These are phyloP conservation scores for Volucella zonaria DNA, from an alignment of 2,888 invertebrate genomes.

Conservation along the genomic window DNA sequence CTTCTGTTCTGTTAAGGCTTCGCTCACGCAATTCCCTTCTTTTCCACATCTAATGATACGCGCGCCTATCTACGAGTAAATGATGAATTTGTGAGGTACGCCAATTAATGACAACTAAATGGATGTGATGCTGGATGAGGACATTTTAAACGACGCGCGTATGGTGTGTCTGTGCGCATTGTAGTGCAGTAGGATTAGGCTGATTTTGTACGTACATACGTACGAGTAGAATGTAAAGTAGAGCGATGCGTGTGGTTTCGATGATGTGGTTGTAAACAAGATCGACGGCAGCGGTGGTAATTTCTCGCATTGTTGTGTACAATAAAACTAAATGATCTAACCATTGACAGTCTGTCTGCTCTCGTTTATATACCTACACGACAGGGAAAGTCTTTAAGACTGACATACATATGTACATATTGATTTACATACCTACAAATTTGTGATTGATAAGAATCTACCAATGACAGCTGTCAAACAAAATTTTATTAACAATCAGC, in stretches of 20 bases:
- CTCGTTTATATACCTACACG: no score
- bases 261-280: slow-evolving; percentile 43
- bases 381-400: background rate
- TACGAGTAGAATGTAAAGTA: slow-evolving; percentile 26
- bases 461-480: no score
- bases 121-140: slow-evolving; percentile 37
- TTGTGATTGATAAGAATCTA: no score
- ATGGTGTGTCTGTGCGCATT: slow-evolving; percentile 36
- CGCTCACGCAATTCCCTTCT: background rate
- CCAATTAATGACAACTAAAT: slow-evolving; percentile 53
- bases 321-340: background rate
- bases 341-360: no score
- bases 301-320: background rate
- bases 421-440: no score
- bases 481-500: no score
- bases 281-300: background rate
- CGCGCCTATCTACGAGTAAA: background rate
- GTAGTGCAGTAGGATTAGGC: slow-evolving; percentile 25
- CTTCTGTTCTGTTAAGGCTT: slow-evolving; percentile 19
- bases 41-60: background rate
- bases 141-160: slow-evolving; percentile 41
- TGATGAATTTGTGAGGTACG: slow-evolving; percentile 43
- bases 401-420: background rate
- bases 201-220: background rate
- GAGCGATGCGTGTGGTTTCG: slow-evolving; percentile 54